Percentiles rank a stretch among this genome's conserved stretches.
These are phyloP conservation scores for Holothuria leucospilota DNA, from an alignment of 53 echinoderm and acorn worm species.

Conservation along the genomic window DNA sequence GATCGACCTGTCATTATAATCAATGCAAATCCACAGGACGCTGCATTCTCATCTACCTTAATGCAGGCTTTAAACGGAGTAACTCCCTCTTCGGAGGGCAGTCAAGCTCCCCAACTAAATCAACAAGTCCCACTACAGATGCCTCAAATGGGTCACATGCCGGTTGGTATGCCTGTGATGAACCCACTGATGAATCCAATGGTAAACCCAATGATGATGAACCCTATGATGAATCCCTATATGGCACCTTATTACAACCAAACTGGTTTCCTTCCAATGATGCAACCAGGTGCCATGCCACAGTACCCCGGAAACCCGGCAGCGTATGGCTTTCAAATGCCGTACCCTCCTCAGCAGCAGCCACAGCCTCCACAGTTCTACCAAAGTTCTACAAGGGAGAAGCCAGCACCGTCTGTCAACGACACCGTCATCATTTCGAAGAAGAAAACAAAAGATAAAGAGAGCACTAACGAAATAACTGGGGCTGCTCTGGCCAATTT, in stretches of 20 bases:
- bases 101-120: not conserved
- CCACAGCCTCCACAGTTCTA: not conserved
- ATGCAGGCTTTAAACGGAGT: conserved; percentile 64
- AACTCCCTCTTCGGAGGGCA: conserved; percentile 2
- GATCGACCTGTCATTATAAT: conserved; percentile 80
- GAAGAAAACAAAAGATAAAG: not conserved
- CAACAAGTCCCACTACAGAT: conserved; percentile 20
- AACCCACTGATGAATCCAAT: conserved; percentile 17
- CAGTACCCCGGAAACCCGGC: not conserved
- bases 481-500: conserved; percentile 17
- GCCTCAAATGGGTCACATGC: not conserved
- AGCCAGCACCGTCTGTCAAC: not conserved
- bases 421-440: conserved; percentile 13
- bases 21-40: conserved; percentile 61
- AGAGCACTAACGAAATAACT: not conserved
- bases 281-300: not conserved
- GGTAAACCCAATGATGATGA: conserved; percentile 45
- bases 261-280: not conserved
- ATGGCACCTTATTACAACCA: conserved; percentile 10
- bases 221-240: conserved; percentile 26
- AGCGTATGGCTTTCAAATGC: conserved; percentile 9
- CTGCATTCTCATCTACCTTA: conserved; percentile 55
- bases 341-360: not conserved
- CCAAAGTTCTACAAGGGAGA: not conserved
- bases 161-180: not conserved